Evolutionary conservation across 2,888 invertebrate genomes (phyloP).

Genomic region (Dermolepida albohirtum): DNA sequence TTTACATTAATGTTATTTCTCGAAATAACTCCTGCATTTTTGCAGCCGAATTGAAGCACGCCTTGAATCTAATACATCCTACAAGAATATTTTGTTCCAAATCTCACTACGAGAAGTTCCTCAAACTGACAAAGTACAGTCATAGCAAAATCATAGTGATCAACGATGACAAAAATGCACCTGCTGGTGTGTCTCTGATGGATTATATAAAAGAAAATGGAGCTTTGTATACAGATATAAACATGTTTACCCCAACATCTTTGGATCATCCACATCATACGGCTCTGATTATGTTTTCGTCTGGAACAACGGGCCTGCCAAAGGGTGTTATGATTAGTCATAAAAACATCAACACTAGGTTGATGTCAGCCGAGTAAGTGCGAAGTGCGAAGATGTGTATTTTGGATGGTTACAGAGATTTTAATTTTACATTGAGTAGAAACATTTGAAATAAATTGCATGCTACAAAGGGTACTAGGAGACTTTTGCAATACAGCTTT

Average conservation of each 20-base stretch:
- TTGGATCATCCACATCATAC: conserved; percentile 47
- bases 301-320: conserved; percentile 77
- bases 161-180: conserved; percentile 63
- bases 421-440: too few relatives aligned
- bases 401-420: too few relatives aligned
- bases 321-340: conserved; percentile 76
- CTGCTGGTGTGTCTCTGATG: conserved; percentile 53
- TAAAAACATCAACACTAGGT: conserved; percentile 61
- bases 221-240: conserved; percentile 59
- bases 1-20: too few relatives aligned
- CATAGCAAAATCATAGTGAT: conserved; percentile 69
- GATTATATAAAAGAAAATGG: conserved; percentile 58
- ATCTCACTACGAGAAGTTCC: conserved; percentile 68
- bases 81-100: conserved; percentile 46
- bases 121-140: conserved; percentile 61
- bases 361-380: conserved; percentile 25
- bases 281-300: conserved; percentile 69
- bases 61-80: conserved; percentile 60
- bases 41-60: conserved; percentile 48
- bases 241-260: conserved; percentile 13
- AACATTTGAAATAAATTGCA: too few relatives aligned
- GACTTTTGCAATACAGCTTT: too few relatives aligned
- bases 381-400: too few relatives aligned
- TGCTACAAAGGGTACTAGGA: too few relatives aligned
- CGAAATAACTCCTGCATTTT: not conserved